These are phyloP conservation scores for Noctua pronuba DNA, from an alignment of 2,888 invertebrate species.

Conservation along the genomic window DNA sequence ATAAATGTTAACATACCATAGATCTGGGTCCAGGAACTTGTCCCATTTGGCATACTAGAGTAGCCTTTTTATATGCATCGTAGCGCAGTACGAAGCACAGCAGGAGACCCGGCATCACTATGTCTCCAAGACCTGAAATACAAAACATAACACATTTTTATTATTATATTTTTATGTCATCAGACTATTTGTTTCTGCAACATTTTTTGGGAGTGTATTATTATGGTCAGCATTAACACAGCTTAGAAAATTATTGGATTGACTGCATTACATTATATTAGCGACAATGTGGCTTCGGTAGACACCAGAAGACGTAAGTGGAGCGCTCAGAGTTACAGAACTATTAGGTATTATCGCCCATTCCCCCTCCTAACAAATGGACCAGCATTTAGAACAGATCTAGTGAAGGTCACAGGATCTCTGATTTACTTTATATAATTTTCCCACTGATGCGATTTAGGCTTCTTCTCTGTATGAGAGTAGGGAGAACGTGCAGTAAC, in stretches of 20 bases:
- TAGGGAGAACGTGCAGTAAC: not conserved
- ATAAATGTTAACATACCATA: constrained; percentile 77
- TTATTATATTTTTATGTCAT: not conserved
- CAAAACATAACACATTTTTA: not conserved
- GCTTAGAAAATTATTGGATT: not conserved
- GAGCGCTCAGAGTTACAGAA: not conserved
- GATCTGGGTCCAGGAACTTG: constrained; percentile 90
- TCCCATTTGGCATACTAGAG: constrained; percentile 92
- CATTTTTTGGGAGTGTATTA: not conserved
- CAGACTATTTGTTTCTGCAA: not conserved
- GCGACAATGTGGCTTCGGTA: not conserved
- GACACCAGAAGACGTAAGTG: not conserved
- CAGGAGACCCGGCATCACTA: constrained; percentile 98
- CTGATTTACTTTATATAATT: not conserved
- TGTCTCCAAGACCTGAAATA: constrained; percentile 93
- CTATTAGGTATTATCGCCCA: not conserved
- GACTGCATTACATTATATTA: not conserved
- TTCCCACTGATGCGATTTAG: not conserved
- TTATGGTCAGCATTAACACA: not conserved
- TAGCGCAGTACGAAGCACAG: constrained; percentile 99
- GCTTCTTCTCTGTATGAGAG: not conserved
- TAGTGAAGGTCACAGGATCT: not conserved
- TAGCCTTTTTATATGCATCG: constrained; percentile 98
- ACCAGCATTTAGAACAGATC: not conserved
- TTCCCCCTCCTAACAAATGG: not conserved